phyloP scores from a whole-genome alignment of 2,888 invertebrate genomes.

The Apodemia duryi region DNA sequence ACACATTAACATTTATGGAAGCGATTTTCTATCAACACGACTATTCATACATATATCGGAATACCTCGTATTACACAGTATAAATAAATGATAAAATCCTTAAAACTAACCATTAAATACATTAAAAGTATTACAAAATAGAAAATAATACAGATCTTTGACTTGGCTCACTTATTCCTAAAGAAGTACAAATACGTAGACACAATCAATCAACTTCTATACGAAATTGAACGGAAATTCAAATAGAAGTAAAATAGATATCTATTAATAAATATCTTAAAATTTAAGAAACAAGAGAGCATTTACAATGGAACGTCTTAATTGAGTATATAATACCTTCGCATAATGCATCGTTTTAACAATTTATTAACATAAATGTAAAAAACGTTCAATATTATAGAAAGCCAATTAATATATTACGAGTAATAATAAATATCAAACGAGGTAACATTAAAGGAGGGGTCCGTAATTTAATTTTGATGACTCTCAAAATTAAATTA shows the following conservation, averaged over 20 bases:
- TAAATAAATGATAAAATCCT: slow-evolving; percentile 64
- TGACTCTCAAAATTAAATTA: too few species aligned
- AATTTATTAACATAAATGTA: not conserved
- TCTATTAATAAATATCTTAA: slow-evolving; percentile 74
- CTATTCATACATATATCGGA: slow-evolving; percentile 66
- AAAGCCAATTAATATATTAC: too few species aligned
- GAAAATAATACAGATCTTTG: slow-evolving; percentile 79
- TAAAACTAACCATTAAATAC: slow-evolving; percentile 63
- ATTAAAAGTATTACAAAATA: slow-evolving; percentile 77
- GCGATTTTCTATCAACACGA: slow-evolving; percentile 56
- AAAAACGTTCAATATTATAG: not conserved
- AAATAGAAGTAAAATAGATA: slow-evolving; percentile 38
- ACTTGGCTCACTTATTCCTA: slow-evolving; percentile 73
- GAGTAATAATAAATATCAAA: too few species aligned
- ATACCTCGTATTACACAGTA: slow-evolving; percentile 77
- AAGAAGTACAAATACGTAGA: slow-evolving; percentile 63
- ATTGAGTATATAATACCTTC: not conserved
- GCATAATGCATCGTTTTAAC: not conserved
- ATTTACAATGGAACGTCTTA: slow-evolving; percentile 40
- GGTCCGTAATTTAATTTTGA: too few species aligned
- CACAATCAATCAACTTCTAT: slow-evolving; percentile 37
- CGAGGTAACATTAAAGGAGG: too few species aligned
- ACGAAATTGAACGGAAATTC: slow-evolving; percentile 13
- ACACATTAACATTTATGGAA: slow-evolving; percentile 57
- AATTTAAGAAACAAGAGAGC: slow-evolving; percentile 62